Conservation (phyloP, 2,113 vertebrate species). For the Poeciliopsis retropinna region DNA sequence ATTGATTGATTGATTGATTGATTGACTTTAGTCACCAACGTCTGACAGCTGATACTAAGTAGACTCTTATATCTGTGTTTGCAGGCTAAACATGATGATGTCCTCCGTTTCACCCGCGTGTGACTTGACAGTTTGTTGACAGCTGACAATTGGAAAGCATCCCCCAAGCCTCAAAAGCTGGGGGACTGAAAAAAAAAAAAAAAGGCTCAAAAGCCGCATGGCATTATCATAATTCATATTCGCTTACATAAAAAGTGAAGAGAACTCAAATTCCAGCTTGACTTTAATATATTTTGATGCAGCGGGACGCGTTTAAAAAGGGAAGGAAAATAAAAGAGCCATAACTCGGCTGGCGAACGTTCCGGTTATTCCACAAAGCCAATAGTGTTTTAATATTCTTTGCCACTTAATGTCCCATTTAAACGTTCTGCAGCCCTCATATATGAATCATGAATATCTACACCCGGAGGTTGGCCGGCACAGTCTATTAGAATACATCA, state of each 20-base stretch:
- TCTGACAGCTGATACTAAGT: slow-evolving; percentile 8
- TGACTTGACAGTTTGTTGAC: slow-evolving; percentile 4
- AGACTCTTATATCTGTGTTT: background rate
- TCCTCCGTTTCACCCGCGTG: background rate
- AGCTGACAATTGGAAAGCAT: slow-evolving; percentile 8
- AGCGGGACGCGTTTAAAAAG: background rate
- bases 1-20: background rate
- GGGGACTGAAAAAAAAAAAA: background rate
- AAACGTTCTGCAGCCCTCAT: slow-evolving; percentile 90
- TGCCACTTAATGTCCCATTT: slow-evolving; percentile 95
- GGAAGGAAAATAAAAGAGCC: slow-evolving; percentile 16
- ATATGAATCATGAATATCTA: slow-evolving; percentile 97
- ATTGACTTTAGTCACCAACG: background rate
- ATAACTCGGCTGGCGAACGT: slow-evolving; percentile 34
- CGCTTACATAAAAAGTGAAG: background rate
- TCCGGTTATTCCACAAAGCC: slow-evolving; percentile 75
- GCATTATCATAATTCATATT: slow-evolving; percentile 7
- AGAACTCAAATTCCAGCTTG: background rate
- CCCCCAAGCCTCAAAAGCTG: background rate
- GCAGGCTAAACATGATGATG: background rate
- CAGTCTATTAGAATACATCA: slow-evolving; percentile 99
- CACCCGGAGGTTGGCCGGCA: slow-evolving; percentile 88
- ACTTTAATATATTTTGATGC: slow-evolving; percentile 12
- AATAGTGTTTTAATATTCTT: slow-evolving; percentile 88
- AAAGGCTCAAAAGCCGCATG: background rate